A percentile compares a stretch with the other conserved stretches of the same genome.
These are phyloP conservation scores for Andrena dorsata DNA, from an alignment of 2,888 invertebrate genomes.

Conservation along the genomic window DNA sequence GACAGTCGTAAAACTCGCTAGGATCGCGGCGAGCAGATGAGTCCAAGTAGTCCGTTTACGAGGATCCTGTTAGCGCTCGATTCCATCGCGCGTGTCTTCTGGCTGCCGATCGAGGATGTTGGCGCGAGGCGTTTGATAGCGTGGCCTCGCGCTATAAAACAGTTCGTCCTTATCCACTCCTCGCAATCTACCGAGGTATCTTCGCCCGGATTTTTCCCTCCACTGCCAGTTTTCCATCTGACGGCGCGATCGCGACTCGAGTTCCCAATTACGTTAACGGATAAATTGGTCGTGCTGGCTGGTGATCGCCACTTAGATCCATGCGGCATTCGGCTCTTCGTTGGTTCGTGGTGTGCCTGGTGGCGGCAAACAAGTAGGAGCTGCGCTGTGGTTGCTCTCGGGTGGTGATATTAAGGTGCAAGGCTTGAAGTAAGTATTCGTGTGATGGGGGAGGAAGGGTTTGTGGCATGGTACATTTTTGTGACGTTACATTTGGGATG, in stretches of 20 bases:
- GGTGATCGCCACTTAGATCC: slow-evolving; percentile 5
- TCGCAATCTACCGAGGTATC: slow-evolving; percentile 7
- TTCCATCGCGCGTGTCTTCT: slow-evolving; percentile 40
- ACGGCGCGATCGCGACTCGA: neutral
- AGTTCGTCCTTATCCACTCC: slow-evolving; percentile 46
- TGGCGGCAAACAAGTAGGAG: neutral
- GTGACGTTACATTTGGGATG: too few relatives aligned
- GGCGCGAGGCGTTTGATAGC: slow-evolving; percentile 36
- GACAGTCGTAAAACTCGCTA: slow-evolving; percentile 54
- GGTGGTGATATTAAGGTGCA: neutral
- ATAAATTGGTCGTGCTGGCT: neutral
- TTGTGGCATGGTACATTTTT: too few relatives aligned
- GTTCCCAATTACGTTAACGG: slow-evolving; percentile 2
- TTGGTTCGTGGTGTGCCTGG: neutral
- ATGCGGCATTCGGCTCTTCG: neutral
- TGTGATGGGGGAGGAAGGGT: too few relatives aligned
- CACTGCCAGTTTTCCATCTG: neutral
- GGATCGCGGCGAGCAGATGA: slow-evolving; percentile 32
- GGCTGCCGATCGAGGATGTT: slow-evolving; percentile 51
- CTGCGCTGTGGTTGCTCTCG: neutral
- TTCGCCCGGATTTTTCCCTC: slow-evolving; percentile 7
- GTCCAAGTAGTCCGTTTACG: slow-evolving; percentile 48
- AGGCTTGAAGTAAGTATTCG: too few relatives aligned
- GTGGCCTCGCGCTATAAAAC: slow-evolving; percentile 55
- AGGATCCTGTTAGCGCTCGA: slow-evolving; percentile 56